Base-by-base conservation (phyloP, 2,113 vertebrate species). In the Melanerpes formicivorus region DNA sequence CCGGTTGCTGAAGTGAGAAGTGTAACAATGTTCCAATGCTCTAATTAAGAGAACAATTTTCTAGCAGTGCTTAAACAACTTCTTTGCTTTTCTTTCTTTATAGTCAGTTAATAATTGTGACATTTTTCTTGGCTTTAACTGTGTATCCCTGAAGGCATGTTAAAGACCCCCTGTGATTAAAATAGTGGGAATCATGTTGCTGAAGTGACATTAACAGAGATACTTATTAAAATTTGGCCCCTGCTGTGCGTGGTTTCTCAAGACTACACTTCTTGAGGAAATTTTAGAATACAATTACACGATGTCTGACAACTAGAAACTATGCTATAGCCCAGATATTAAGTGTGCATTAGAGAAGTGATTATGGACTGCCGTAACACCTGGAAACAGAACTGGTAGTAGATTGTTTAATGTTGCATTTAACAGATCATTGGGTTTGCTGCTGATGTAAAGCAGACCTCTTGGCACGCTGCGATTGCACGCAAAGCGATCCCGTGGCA, bases 61-160 rank as follows among this genome's bases (percentile, higher is more conserved):
- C 52, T 59, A 60, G 58, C 52, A 67, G 22, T 71, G 52, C 56
- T 90, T 29, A 60, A 87, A 40, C 27, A 91, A 40, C 76, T 74
- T 67, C 37, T 84, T 84, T 69, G 27, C 54, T 83, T 94, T 74
- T 74, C 46, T 85, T 59, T 83, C 80, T 88, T 94, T 83, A 60
- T 54, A 77, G 34, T 84, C 40, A 37, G 65, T 56, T 95, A 87
- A 87, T 93, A 95, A 83, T 59, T 54, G 73, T 93, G 88, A 71
- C 65, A 86, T 93, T 96, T 91, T 91, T 93, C 90, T 94, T 80
- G 88, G 48, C 85, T 91, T 94, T 94, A 93, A 88, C 80, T 72
- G 69, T 67, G 59, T 86, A 52, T 71, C 77, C 93, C 92, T 87
- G 77, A 84, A 93, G 95, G 83, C 83, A 23, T 63, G 80, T 84